These are phyloP conservation scores for Tyria jacobaeae DNA, from an alignment of 2,888 invertebrate genomes.

Conservation along the genomic window DNA sequence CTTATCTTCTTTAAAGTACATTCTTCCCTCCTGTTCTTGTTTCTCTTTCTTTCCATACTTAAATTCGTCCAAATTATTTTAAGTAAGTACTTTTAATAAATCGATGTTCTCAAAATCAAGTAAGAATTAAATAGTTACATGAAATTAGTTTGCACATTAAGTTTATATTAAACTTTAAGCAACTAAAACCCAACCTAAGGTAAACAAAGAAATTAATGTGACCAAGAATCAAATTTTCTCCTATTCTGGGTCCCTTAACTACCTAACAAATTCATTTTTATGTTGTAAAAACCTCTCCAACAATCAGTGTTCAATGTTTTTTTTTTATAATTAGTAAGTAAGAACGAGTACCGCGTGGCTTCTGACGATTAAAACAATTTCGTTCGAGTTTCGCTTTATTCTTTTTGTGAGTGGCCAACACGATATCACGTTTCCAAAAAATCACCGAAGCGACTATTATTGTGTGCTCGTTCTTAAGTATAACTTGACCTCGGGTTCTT, in stretches of 20 bases:
- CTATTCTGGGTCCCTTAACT: neutral
- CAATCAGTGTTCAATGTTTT: constrained; percentile 21
- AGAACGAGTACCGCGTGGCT: constrained; percentile 71
- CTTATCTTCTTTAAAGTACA: no score
- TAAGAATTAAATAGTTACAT: no score
- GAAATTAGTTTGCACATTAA: no score
- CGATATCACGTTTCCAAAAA: constrained; percentile 85
- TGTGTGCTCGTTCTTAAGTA: constrained; percentile 66
- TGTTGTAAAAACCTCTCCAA: constrained; percentile 4
- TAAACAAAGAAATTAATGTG: no score
- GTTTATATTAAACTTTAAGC: no score
- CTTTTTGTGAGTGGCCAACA: constrained; percentile 84
- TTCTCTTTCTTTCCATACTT: no score
- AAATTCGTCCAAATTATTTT: no score
- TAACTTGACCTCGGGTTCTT: constrained; percentile 49
- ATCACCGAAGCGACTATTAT: constrained; percentile 85
- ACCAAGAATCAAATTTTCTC: neutral
- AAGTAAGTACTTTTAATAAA: no score
- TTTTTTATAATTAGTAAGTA: constrained; percentile 61
- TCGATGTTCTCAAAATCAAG: no score
- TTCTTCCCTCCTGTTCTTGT: no score
- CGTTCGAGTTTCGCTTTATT: constrained; percentile 78
- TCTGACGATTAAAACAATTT: constrained; percentile 85
- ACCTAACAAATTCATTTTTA: neutral
- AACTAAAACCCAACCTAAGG: no score